These are phyloP conservation scores for Neotragus moschatus DNA, from an alignment of 2,113 vertebrate species.

Conservation along the genomic window DNA sequence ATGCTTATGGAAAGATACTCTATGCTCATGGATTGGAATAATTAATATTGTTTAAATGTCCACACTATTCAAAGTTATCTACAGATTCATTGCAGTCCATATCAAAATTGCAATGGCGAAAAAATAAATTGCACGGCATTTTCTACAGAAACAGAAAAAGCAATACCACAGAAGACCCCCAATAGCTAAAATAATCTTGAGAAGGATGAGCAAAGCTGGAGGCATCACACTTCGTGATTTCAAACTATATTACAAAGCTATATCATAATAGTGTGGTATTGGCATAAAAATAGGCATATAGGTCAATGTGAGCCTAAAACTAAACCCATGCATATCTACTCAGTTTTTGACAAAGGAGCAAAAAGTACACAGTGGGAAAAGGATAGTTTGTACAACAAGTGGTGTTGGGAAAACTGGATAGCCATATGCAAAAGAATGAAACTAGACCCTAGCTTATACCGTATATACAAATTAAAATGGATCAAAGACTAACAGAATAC, in stretches of 20 bases:
- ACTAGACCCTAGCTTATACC: neutral
- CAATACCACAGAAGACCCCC: neutral
- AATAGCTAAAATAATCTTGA: neutral
- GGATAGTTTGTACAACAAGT: neutral
- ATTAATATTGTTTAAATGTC: neutral
- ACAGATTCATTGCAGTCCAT: neutral
- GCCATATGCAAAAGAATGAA: neutral
- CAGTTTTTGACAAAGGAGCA: neutral
- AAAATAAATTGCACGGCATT: neutral
- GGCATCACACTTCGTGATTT: neutral
- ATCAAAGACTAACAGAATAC: neutral
- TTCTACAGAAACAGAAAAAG: neutral
- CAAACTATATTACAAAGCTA: neutral
- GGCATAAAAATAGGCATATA: neutral
- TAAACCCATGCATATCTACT: neutral
- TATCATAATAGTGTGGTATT: neutral
- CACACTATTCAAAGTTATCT: neutral
- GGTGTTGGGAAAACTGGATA: neutral
- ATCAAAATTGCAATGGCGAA: neutral
- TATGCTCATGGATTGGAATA: neutral
- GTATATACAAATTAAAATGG: neutral
- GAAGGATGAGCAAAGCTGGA: neutral
- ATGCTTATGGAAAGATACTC: neutral
- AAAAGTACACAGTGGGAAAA: neutral
- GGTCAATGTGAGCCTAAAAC: neutral